Base-by-base conservation (phyloP, 2,113 vertebrate genomes). In the Sander lucioperca region DNA sequence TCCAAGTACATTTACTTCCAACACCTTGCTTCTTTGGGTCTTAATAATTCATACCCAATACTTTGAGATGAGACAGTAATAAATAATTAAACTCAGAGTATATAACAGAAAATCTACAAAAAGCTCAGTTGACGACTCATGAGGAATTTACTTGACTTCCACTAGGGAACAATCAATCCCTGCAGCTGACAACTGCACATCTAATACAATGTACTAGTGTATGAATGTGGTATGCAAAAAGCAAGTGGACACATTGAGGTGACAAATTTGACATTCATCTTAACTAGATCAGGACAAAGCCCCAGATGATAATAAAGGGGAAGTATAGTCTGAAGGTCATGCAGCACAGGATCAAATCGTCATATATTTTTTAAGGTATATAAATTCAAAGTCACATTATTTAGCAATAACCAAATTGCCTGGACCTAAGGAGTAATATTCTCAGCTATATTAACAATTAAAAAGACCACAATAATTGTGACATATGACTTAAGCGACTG, bases 1-100 rank as follows among this genome's bases (percentile, higher is more conserved):
- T 14, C 12, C 1, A 73, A 56, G 36, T 63, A 70, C 43, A 80
- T 83, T 74, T 67, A 57, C 54, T 67, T 19, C 66, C 14, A 62
- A 73, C 45, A 76, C 30, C 71, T 66, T 73, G 27, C 43, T 27
- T 79, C 57, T 36, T 47, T 23, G 57, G n/a, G 47, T 56, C 7
- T 91, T 65, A 84, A 82, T 80, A 84, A 84, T 84, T 88, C 58
- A 84, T 75, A 56, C 3, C 16, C 12, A 73, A 67, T 45, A 54
- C 54, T 13, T 48, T 43, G 43, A 59, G 54, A 85, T 57, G 47
- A 76, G 64, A 45, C 25, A 0, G 1, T 50, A 57, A 83, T 81
- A 7, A 88, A 88, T 86, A 58, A 83, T 87, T 85, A 27, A 88
- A 45, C 56, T 62, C 14, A 5, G 15, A 56, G 61, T 59, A 72